A percentile compares a stretch with the other conserved stretches of the same genome.
phyloP scores from a whole-genome alignment of 2,113 vertebrate genomes.

The Lycaon pictus region DNA sequence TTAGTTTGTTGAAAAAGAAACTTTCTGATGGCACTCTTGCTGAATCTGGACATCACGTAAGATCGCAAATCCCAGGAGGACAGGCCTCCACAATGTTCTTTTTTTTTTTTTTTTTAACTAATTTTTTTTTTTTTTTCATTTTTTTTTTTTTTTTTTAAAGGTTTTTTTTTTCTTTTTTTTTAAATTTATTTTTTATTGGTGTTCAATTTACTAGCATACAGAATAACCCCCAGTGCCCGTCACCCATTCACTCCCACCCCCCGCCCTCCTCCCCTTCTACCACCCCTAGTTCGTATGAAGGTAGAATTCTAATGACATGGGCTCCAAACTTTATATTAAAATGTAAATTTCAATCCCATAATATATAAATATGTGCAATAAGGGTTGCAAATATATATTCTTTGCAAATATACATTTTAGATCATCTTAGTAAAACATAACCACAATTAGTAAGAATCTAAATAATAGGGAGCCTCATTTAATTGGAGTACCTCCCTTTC shows the following conservation, averaged over 20 bases:
- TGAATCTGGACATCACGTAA: neutral
- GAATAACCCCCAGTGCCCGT: no score
- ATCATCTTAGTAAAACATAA: neutral
- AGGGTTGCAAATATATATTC: neutral
- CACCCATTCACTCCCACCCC: no score
- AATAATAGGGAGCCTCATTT: neutral
- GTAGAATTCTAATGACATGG: neutral
- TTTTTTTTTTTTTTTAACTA: no score
- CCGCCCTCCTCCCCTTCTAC: no score
- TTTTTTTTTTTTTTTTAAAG: no score
- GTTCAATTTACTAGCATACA: no score
- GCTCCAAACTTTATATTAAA: neutral
- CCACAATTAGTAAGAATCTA: neutral
- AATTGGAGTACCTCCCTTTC: neutral
- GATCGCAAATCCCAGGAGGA: neutral
- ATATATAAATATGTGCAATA: neutral
- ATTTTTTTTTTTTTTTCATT: no score
- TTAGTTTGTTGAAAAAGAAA: constrained; percentile 24
- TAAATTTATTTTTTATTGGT: no score
- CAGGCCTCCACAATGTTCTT: neutral
- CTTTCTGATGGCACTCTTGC: constrained; percentile 4
- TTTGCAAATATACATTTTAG: neutral
- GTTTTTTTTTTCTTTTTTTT: no score
- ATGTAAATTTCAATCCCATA: neutral
- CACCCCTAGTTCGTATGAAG: neutral